Evolutionary conservation across 2,797 vertebrate species (phyloP).

Genomic region (Phoeniculus purpureus): DNA sequence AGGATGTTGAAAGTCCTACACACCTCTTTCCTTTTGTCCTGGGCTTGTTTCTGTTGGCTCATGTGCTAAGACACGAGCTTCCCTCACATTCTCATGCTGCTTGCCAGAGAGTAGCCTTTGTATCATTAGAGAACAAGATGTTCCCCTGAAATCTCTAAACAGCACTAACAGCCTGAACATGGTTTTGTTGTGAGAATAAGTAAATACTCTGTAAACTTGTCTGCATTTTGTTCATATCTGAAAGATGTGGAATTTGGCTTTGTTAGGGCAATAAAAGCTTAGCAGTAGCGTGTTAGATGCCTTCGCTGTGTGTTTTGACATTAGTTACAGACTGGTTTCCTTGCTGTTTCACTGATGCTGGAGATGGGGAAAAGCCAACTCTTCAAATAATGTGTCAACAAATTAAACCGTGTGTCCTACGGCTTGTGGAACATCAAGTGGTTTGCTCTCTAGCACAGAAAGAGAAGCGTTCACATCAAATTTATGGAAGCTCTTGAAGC

Average conservation of each 20-base stretch:
- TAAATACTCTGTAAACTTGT: neutral
- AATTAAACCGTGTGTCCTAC: neutral
- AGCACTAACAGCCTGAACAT: neutral
- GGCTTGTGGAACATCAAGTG: neutral
- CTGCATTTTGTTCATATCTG: neutral
- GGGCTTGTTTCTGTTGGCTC: neutral
- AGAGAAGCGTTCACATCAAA: fast-evolving
- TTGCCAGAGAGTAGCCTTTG: neutral
- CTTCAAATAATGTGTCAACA: neutral
- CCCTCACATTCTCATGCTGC: neutral
- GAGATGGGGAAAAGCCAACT: neutral
- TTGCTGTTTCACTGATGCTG: neutral
- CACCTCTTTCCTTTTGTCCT: neutral
- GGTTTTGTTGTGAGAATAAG: neutral
- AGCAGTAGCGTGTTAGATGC: neutral
- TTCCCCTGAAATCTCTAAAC: neutral
- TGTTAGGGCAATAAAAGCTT: neutral
- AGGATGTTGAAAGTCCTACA: neutral
- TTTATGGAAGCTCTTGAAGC: neutral
- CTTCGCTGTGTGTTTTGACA: neutral
- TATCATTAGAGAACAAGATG: neutral
- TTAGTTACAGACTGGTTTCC: neutral
- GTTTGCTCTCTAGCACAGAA: neutral
- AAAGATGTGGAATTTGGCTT: neutral
- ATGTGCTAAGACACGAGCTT: neutral